Evolutionary conservation across 2,888 invertebrate species (phyloP).

Genomic region (Microctonus aethiopoides): DNA sequence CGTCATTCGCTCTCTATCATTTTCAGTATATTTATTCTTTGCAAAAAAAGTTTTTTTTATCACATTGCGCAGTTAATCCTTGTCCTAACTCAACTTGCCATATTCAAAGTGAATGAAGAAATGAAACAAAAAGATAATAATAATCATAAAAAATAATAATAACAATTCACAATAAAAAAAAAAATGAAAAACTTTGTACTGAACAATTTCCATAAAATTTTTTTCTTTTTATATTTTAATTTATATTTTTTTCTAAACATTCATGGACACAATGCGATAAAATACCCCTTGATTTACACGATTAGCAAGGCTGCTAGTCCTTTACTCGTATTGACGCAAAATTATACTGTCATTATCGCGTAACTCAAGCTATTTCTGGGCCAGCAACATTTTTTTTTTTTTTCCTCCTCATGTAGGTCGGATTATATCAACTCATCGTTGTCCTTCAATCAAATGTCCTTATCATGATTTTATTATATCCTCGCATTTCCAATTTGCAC

Average conservation of each 20-base stretch:
- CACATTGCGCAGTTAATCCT: conserved; percentile 16
- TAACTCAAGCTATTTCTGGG: conserved; percentile 51
- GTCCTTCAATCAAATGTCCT: conserved; percentile 22
- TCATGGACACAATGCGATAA: conserved; percentile 32
- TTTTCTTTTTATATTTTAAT: not conserved
- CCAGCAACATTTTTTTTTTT: conserved; percentile 35
- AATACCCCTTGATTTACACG: conserved; percentile 37
- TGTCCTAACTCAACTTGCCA: conserved; percentile 21
- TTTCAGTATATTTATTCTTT: conserved; percentile 21
- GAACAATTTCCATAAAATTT: not conserved
- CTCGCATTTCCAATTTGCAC: conserved; percentile 14
- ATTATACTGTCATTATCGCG: conserved; percentile 54
- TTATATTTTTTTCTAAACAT: conserved; percentile 17
- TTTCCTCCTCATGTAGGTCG: conserved; percentile 25
- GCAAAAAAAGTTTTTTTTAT: conserved; percentile 5
- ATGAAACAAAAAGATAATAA: not conserved
- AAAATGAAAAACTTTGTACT: no score
- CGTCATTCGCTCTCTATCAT: conserved; percentile 16
- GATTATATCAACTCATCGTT: conserved; percentile 22
- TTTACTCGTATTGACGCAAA: conserved; percentile 51
- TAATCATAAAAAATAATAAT: not conserved
- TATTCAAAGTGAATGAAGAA: not conserved
- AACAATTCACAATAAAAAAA: not conserved
- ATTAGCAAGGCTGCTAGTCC: conserved; percentile 42
- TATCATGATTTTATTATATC: conserved; percentile 11